Evolutionary conservation across 2,888 invertebrate species (phyloP), one percentile per base, ranked within the genome.

Genomic region (Pterobdella sp.): DNA sequence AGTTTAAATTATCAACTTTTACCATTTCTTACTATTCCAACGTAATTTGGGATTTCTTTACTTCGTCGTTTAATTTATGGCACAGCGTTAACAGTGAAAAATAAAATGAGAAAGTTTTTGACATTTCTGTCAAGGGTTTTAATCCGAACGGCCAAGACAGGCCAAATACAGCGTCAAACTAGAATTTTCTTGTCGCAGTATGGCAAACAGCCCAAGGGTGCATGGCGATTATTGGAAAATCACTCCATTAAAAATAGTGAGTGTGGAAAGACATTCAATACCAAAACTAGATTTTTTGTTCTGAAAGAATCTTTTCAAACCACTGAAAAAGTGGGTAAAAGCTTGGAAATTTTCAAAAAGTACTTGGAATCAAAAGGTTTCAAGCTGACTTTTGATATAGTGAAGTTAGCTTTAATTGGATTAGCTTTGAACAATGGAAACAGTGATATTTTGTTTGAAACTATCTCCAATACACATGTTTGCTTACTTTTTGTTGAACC

Each of bases 361-460:
- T 56, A 56, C 60, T 22, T 56, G 60, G 60, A 56, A 26, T 7
- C 60, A 26, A 56, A 56, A 56, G 60, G 60, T 26, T 56, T 56
- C 60, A 56, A n/a, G 60, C 7, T 56, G 4, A 26, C 60, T 14
- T 56, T 56, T n/a, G 60, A 56, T 56, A 4, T 56, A 3, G n/a
- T 56, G 14, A 56, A 56, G 60, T 26, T 56, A 26, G 60, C 60
- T n/a, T n/a, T 56, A 26, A 26, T 56, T 3, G 60, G 60, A 14
- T 3, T 56, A 26, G 60, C 60, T 56, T n/a, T 56, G 7, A 56
- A 56, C n/a, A 4, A n/a, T 22, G 60, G 60, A 56, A 26, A 56
- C 4, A 56, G 26, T n/a, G n/a, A n/a, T 4, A 22, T 22, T 22
- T 22, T 26, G n/a, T 56, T 56, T 3, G n/a, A 56, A 4, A 22